These are phyloP conservation scores for Sprattus sprattus DNA, from an alignment of 2,113 vertebrate species.

Conservation along the genomic window DNA sequence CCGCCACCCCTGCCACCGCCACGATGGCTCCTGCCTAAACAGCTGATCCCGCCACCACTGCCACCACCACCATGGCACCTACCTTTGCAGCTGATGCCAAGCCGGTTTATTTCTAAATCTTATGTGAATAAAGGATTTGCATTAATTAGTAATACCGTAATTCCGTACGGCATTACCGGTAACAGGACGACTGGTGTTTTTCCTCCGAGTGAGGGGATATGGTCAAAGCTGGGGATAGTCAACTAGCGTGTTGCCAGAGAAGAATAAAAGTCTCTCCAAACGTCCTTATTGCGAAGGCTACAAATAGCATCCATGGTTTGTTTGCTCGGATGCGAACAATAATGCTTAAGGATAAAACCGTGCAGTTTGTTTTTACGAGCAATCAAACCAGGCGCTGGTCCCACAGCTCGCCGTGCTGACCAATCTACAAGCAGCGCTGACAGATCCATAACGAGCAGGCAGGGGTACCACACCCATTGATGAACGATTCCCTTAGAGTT, in stretches of 20 bases:
- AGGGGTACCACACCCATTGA: neutral
- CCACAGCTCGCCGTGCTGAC: neutral
- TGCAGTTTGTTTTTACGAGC: neutral
- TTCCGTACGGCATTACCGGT: neutral
- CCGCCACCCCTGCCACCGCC: neutral
- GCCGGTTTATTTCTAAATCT: neutral
- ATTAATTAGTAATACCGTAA: neutral
- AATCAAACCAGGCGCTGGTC: conserved; percentile 10
- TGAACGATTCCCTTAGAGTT: neutral
- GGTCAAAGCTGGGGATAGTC: neutral
- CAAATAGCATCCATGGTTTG: conserved; percentile 28
- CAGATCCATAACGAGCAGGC: neutral
- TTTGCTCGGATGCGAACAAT: conserved; percentile 28
- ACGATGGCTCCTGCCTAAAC: no score
- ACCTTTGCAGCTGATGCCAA: neutral
- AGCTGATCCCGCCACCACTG: neutral
- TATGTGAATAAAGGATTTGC: neutral
- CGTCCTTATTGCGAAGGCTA: conserved; percentile 2
- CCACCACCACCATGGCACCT: neutral
- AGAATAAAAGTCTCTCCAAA: neutral
- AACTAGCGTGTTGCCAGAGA: conserved; percentile 1
- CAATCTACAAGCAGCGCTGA: neutral
- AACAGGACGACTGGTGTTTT: neutral
- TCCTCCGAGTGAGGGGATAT: neutral
- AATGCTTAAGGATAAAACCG: conserved; percentile 24